phyloP scores from a whole-genome alignment of 2,888 invertebrate genomes.

The Cerastis leucographa region DNA sequence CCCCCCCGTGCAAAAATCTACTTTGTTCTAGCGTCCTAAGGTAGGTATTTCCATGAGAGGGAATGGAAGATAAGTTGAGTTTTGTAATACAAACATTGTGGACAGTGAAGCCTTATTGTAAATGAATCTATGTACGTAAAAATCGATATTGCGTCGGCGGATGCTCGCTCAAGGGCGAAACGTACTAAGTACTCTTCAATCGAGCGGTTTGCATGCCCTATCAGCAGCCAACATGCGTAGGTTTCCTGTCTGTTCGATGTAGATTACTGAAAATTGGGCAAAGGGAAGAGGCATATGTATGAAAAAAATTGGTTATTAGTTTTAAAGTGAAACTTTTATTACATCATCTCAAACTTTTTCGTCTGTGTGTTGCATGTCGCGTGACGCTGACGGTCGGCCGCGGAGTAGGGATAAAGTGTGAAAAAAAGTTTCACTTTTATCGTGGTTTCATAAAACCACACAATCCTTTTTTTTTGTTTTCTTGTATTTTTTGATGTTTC shows the following conservation, averaged over 20 bases:
- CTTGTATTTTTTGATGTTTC: slow-evolving; percentile 24
- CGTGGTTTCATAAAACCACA: no score
- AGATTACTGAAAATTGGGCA: slow-evolving; percentile 13
- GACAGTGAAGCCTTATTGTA: slow-evolving; percentile 86
- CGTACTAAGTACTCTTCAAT: slow-evolving; percentile 73
- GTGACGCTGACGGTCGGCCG: no score
- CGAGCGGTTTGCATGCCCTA: slow-evolving; percentile 67
- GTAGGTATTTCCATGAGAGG: slow-evolving; percentile 67
- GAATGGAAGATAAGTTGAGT: slow-evolving; percentile 67
- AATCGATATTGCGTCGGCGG: slow-evolving; percentile 88
- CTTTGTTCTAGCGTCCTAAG: slow-evolving; percentile 60
- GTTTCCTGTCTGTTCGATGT: slow-evolving; percentile 18
- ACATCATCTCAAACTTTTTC: no score
- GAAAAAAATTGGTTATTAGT: no score
- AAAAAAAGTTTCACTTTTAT: no score
- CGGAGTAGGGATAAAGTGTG: no score
- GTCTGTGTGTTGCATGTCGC: no score
- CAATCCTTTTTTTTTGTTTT: no score
- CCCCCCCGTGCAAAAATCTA: slow-evolving; percentile 39
- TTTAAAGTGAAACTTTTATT: no score
- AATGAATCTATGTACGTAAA: slow-evolving; percentile 86
- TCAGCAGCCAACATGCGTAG: slow-evolving; percentile 43
- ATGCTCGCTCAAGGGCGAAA: slow-evolving; percentile 82
- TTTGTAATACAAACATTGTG: slow-evolving; percentile 70
- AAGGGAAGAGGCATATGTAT: neutral